phyloP scores from a whole-genome alignment of 2,797 vertebrate species.

The Chromis chromis region DNA sequence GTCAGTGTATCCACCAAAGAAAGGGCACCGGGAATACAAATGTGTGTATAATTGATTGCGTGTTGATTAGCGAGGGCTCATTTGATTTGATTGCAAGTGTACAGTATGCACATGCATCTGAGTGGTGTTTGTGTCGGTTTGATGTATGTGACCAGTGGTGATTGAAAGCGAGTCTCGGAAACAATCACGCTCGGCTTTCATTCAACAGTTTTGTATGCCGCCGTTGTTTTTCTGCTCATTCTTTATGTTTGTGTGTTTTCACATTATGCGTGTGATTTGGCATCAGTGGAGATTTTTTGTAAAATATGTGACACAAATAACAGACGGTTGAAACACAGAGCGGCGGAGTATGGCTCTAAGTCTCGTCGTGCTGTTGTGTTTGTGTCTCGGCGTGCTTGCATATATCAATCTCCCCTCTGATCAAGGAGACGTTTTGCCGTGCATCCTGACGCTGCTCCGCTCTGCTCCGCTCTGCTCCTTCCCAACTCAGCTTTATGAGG shows the following conservation, averaged over 20 bases:
- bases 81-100: slow-evolving; percentile 49
- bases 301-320: slow-evolving; percentile 25
- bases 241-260: slow-evolving; percentile 1
- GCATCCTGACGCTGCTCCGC: slow-evolving; percentile 47
- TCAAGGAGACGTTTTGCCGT: slow-evolving; percentile 59
- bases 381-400: slow-evolving; percentile 11
- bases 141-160: slow-evolving; percentile 27
- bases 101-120: slow-evolving; percentile 25
- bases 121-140: slow-evolving; percentile 16
- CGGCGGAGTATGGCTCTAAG: slow-evolving; percentile 10
- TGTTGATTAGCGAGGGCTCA: slow-evolving; percentile 55
- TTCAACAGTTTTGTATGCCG: background rate
- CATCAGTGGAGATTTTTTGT: slow-evolving; percentile 11
- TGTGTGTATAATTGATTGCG: slow-evolving; percentile 57
- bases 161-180: slow-evolving; percentile 15
- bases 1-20: slow-evolving; percentile 25
- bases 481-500: slow-evolving; percentile 28
- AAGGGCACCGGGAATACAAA: slow-evolving; percentile 29
- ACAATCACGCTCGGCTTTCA: slow-evolving; percentile 4
- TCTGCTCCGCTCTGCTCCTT: too few relatives aligned
- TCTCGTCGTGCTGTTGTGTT: slow-evolving; percentile 21
- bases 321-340: slow-evolving; percentile 18
- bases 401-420: slow-evolving; percentile 58
- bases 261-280: slow-evolving; percentile 11
- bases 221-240: background rate